These are phyloP conservation scores for Melipona quadrifasciata DNA, from an alignment of 1,140 invertebrate species.

Conservation along the genomic window DNA sequence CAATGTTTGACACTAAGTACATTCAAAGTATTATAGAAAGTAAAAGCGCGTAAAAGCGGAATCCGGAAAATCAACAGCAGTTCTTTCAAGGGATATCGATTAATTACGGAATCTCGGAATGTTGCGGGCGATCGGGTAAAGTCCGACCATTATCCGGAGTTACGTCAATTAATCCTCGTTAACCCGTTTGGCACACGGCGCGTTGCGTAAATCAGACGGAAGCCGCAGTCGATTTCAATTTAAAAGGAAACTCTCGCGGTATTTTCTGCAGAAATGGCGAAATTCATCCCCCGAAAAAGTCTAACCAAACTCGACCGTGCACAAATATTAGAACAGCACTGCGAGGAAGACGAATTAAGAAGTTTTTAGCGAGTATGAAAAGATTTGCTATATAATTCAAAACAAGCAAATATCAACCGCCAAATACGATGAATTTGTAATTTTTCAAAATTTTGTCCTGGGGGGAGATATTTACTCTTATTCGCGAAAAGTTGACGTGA, in stretches of 20 bases:
- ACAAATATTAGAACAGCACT: too few relatives aligned
- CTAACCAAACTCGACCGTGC: too few relatives aligned
- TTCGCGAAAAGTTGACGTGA: too few relatives aligned
- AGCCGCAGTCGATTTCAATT: neutral
- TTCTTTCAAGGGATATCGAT: neutral
- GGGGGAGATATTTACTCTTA: too few relatives aligned
- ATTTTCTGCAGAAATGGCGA: neutral
- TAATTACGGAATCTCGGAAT: neutral
- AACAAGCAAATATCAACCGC: too few relatives aligned
- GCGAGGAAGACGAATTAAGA: too few relatives aligned
- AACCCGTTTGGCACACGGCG: constrained; percentile 13
- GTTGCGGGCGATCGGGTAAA: neutral
- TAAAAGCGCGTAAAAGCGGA: neutral
- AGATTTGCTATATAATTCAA: too few relatives aligned
- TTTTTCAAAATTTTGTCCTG: too few relatives aligned
- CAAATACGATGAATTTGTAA: too few relatives aligned
- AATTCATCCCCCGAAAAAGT: neutral
- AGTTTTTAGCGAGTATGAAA: too few relatives aligned
- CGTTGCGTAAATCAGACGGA: constrained; percentile 8
- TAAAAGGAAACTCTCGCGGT: constrained; percentile 10
- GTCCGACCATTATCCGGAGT: constrained; percentile 21
- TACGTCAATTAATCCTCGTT: constrained; percentile 37
- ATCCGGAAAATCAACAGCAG: neutral
- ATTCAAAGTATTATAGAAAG: too few relatives aligned
- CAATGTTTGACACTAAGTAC: too few relatives aligned